Base-by-base conservation (phyloP, 2,113 vertebrate genomes). In the Opisthocomus hoazin region DNA sequence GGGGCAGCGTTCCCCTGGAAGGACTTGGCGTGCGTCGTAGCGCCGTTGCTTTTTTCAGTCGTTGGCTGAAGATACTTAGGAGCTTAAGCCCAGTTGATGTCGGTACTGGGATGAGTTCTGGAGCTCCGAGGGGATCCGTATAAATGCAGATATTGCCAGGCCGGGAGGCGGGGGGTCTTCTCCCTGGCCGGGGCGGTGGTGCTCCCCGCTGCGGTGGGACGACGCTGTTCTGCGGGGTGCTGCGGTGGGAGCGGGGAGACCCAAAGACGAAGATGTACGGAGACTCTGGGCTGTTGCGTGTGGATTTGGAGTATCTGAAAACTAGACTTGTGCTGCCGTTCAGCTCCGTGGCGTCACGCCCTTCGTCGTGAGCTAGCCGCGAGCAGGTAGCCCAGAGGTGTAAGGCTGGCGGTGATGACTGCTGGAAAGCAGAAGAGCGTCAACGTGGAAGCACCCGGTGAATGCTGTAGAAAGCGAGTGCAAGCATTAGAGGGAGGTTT, bases 141-240 rank as follows among this genome's bases (percentile, higher is more conserved):
- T 14, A 12, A 11, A 29, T n/a, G 64, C 7, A 29, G 37, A n/a
- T 29, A 1, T 4, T 58, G 46, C 76, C n/a, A 10, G 48, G 64
- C 36, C 22, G 17, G 53, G 54, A 5, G n/a, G 50, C 45, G 36
- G 51, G 26, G 30, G 36, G 30, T 27, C 9, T 26, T n/a, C 37
- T n/a, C 15, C 53, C n/a, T 54, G 9, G 43, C 48, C 34, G 74
- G 5, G 15, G 54, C 5, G 60, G 39, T 43, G 26, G 41, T 41
- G 2, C 34, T 48, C 15, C 11, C 9, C 0, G 0, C 6, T 18
- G 20, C 19, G 58, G 53, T 34, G 5, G 58, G 13, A 45, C 71
- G 34, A 2, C 43, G 51, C 32, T 41, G 34, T 20, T 36, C 27
- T 17, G 11, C 9, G 43, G 54, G 36, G 13, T 30, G 43, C 45